Evolutionary conservation across 1,140 invertebrate species (phyloP).

Genomic region (Heliconius nattereri): DNA sequence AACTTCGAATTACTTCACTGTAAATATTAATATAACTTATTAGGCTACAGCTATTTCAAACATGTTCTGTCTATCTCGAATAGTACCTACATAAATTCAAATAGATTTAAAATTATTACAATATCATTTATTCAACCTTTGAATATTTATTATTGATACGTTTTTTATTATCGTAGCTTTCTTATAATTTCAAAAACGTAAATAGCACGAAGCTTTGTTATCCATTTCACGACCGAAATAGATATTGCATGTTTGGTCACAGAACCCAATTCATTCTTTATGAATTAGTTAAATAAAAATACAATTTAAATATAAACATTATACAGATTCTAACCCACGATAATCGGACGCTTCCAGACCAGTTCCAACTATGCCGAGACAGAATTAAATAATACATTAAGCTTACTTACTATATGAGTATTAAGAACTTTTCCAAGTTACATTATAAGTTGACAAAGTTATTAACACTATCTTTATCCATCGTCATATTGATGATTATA

Average conservation of each 20-base stretch:
- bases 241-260: too few species aligned
- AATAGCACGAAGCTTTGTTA: too few species aligned
- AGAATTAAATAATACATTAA: background rate
- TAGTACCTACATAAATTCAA: background rate
- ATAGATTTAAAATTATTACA: background rate
- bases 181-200: too few species aligned
- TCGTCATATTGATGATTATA: background rate
- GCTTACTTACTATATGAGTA: background rate
- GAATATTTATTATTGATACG: background rate
- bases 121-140: background rate
- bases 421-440: background rate
- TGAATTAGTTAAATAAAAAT: too few species aligned
- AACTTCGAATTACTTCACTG: too few species aligned
- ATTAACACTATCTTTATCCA: slow-evolving; percentile 1
- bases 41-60: background rate
- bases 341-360: background rate
- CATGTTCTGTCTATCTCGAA: background rate
- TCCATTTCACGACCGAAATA: too few species aligned
- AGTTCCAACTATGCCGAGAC: background rate
- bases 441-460: slow-evolving; percentile 5
- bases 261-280: too few species aligned
- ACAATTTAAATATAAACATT: background rate
- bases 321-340: background rate
- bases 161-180: background rate
- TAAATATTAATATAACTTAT: background rate